Evolutionary conservation across 2,888 invertebrate species (phyloP).

Genomic region (Drosophila sordidula): DNA sequence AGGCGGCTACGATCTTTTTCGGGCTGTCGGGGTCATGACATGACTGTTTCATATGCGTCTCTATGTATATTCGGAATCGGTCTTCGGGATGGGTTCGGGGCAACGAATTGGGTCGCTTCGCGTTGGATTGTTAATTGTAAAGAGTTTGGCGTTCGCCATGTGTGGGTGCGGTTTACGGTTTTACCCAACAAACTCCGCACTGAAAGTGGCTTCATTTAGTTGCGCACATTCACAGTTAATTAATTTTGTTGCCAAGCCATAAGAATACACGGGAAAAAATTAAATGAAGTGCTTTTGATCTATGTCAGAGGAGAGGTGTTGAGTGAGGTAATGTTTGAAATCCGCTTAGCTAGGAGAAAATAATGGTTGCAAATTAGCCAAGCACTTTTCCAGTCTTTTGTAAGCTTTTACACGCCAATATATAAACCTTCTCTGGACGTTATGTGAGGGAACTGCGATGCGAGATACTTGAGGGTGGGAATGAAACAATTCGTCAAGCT

Average conservation of each 20-base stretch:
- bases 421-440: too few species aligned
- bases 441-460: too few species aligned
- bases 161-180: constrained; percentile 33
- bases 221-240: constrained; percentile 71
- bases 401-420: too few species aligned
- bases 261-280: background rate
- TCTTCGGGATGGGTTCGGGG: constrained; percentile 12
- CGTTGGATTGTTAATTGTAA: constrained; percentile 67
- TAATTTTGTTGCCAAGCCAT: constrained; percentile 52
- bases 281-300: background rate
- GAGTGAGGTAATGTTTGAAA: background rate
- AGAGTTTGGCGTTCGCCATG: constrained; percentile 31
- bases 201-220: constrained; percentile 68
- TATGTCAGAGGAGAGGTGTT: constrained; percentile 6
- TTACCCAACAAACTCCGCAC: constrained; percentile 2
- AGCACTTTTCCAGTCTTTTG: background rate
- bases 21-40: constrained; percentile 42
- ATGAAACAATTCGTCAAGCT: too few species aligned
- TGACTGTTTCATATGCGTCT: constrained; percentile 50
- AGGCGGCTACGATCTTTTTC: constrained; percentile 45
- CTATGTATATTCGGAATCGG: constrained; percentile 12
- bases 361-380: background rate
- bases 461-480: too few species aligned
- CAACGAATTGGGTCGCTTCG: constrained; percentile 39
- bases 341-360: background rate